Percentiles rank a stretch among this genome's conserved stretches.
These are phyloP conservation scores for Cantharis nigra DNA, from an alignment of 2,888 invertebrate species.

Conservation along the genomic window DNA sequence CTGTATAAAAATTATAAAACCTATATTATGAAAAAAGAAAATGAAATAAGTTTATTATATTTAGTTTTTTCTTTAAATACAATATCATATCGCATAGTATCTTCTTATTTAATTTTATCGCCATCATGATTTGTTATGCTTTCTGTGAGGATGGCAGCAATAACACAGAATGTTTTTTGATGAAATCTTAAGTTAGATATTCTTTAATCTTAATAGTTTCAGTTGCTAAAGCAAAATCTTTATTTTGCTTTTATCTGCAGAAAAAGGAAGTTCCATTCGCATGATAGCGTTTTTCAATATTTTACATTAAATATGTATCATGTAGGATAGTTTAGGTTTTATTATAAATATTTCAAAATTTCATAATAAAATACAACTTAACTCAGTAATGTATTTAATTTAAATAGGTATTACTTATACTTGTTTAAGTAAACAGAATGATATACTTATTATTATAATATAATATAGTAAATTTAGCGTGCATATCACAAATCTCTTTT, in stretches of 20 bases:
- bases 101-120: not conserved
- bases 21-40: not conserved
- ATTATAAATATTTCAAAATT: not conserved
- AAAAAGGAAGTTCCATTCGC: not conserved
- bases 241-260: not conserved
- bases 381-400: not conserved
- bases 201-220: not conserved
- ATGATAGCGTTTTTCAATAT: not conserved
- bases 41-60: not conserved
- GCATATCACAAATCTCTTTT: slow-evolving; percentile 10
- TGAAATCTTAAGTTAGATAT: not conserved
- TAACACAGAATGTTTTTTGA: not conserved
- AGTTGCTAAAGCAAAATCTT: not conserved
- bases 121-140: not conserved
- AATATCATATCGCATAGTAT: not conserved
- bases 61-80: not conserved
- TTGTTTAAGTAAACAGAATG: not conserved
- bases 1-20: too few species aligned
- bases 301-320: not conserved
- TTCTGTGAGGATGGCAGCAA: not conserved
- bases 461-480: not conserved
- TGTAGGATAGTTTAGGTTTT: not conserved
- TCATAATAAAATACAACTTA: not conserved
- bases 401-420: not conserved
- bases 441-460: slow-evolving; percentile 7